phyloP scores from a whole-genome alignment of 2,888 invertebrate species.

The Caenorhabditis zanzibari region DNA sequence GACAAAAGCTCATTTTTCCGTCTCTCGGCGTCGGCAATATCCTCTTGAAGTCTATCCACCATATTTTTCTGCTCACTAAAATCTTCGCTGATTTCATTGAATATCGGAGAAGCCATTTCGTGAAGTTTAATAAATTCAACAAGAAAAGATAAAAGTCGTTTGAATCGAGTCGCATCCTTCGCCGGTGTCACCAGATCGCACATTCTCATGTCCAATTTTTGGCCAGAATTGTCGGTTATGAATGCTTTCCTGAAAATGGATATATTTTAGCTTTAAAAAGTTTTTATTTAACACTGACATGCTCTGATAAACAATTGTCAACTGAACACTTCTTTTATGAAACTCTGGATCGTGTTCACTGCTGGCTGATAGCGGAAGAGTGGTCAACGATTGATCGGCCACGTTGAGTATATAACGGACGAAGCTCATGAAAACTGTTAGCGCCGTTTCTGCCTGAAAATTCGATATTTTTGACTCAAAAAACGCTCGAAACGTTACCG shows the following conservation, averaged over 20 bases:
- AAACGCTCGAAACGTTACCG: slow-evolving; percentile 16
- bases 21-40: slow-evolving; percentile 11
- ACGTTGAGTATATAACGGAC: slow-evolving; percentile 32
- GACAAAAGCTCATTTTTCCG: slow-evolving; percentile 35
- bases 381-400: slow-evolving; percentile 19
- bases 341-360: slow-evolving; percentile 31
- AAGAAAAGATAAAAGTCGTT: slow-evolving; percentile 29
- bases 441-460: slow-evolving; percentile 49
- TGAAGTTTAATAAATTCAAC: slow-evolving; percentile 49
- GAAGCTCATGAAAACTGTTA: slow-evolving; percentile 40
- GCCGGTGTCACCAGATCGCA: slow-evolving; percentile 50
- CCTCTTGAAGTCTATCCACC: slow-evolving; percentile 18
- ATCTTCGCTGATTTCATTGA: slow-evolving; percentile 49
- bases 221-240: slow-evolving; percentile 35
- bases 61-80: slow-evolving; percentile 36
- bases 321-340: slow-evolving; percentile 41
- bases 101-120: slow-evolving; percentile 30
- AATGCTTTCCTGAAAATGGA: slow-evolving; percentile 51
- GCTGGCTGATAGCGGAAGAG: slow-evolving; percentile 36
- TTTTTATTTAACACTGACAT: slow-evolving; percentile 33
- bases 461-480: background rate
- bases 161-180: slow-evolving; percentile 1
- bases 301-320: slow-evolving; percentile 40
- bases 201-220: slow-evolving; percentile 51
- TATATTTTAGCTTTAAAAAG: background rate